Conservation (phyloP, 2,797 vertebrate genomes). For the Myiotriccus ornatus region DNA sequence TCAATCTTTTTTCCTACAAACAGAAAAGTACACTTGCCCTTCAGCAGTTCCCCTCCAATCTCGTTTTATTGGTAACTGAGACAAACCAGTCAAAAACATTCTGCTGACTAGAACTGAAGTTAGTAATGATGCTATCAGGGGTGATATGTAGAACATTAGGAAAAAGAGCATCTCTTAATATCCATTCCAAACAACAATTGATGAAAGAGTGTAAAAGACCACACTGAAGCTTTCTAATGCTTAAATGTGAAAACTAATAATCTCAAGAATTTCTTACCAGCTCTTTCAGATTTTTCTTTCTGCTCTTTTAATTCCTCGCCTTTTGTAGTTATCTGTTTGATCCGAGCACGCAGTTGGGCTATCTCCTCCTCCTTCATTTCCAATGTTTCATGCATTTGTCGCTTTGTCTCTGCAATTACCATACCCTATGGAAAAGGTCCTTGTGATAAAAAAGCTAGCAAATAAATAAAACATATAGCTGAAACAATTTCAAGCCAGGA, state of each 20-base stretch:
- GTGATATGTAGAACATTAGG: neutral
- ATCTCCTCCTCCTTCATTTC: constrained; percentile 98
- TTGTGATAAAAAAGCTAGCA: constrained; percentile 37
- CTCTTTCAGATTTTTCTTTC: constrained; percentile 93
- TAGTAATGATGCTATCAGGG: neutral
- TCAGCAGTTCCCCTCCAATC: neutral
- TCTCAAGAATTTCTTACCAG: constrained; percentile 79
- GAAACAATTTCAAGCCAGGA: neutral
- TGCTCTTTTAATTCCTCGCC: constrained; percentile 90
- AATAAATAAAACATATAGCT: neutral
- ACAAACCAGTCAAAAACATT: neutral
- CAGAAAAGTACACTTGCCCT: neutral
- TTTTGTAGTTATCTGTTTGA: constrained; percentile 83
- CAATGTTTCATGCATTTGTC: constrained; percentile 96
- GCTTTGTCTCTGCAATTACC: constrained; percentile 97
- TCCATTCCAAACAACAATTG: neutral
- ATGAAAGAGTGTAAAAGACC: neutral
- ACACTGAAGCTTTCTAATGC: neutral
- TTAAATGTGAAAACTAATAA: constrained; percentile 3
- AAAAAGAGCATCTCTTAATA: neutral
- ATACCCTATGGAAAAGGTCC: constrained; percentile 84
- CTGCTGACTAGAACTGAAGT: neutral
- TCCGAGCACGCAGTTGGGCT: constrained; percentile 82
- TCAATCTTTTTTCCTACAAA: neutral
- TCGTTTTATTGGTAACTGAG: neutral